phyloP scores from a whole-genome alignment of 2,797 vertebrate species.

The Rhinogobio ventralis region DNA sequence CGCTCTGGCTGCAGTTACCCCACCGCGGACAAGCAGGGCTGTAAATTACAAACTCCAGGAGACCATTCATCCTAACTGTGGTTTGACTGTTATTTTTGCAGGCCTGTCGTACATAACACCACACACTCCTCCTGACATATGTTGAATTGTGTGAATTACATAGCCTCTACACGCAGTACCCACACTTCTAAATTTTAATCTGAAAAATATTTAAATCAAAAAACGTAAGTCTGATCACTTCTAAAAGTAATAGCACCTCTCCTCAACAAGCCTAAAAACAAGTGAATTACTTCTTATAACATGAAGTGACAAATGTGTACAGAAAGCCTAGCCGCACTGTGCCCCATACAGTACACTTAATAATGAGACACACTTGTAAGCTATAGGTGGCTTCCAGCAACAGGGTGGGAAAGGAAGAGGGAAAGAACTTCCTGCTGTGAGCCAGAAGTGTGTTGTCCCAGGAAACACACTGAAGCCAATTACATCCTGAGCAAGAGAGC shows the following conservation, averaged over 20 bases:
- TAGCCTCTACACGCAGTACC: not conserved
- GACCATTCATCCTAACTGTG: slow-evolving; percentile 70
- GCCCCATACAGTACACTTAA: slow-evolving; percentile 54
- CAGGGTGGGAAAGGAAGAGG: slow-evolving; percentile 73
- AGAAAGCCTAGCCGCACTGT: not conserved
- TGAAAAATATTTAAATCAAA: not conserved
- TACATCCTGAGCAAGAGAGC: slow-evolving; percentile 40
- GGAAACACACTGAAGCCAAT: slow-evolving; percentile 54
- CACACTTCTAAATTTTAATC: not conserved
- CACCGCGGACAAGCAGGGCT: slow-evolving; percentile 59
- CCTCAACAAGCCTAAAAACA: not conserved
- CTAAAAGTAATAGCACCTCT: not conserved
- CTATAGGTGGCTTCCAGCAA: slow-evolving; percentile 72
- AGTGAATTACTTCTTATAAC: not conserved
- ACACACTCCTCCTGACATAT: slow-evolving; percentile 61
- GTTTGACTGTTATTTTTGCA: slow-evolving; percentile 45
- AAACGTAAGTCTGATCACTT: not conserved
- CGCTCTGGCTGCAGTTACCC: slow-evolving; percentile 60
- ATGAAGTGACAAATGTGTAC: not conserved
- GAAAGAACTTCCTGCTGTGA: slow-evolving; percentile 73
- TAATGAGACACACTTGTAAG: slow-evolving; percentile 64
- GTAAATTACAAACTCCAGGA: slow-evolving; percentile 75
- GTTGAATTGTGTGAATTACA: slow-evolving; percentile 48
- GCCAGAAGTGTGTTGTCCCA: slow-evolving; percentile 54
- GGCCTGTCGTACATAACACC: slow-evolving; percentile 65